Conservation (phyloP, 2,113 vertebrate genomes). For the Semnornis frantzii region DNA sequence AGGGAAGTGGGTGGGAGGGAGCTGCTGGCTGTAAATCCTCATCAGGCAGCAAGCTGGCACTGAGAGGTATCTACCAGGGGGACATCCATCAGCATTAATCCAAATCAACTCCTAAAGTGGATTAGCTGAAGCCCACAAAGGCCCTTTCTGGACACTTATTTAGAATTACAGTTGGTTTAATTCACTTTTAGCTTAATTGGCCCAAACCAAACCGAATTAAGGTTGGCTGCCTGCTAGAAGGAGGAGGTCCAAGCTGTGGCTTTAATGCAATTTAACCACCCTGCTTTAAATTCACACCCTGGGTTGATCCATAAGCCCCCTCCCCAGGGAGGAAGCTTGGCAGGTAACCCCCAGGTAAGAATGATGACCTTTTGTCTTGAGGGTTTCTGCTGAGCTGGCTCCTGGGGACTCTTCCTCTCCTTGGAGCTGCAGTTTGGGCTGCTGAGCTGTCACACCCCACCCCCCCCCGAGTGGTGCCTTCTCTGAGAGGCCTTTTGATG, state of each 20-base stretch:
- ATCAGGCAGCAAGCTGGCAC: accelerated
- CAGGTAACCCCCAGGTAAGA: not conserved
- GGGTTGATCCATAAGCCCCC: not conserved
- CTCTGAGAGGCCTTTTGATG: not conserved
- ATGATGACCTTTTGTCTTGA: not conserved
- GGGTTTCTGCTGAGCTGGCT: not conserved
- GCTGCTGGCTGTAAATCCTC: not conserved
- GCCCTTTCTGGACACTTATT: not conserved
- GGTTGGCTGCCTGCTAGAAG: not conserved
- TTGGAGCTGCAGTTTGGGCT: not conserved
- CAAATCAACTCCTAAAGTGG: not conserved
- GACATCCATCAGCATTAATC: not conserved
- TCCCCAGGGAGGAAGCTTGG: not conserved
- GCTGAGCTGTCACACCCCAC: not conserved
- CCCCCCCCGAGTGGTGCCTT: not conserved
- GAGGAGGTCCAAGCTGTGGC: not conserved
- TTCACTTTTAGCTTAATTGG: not conserved
- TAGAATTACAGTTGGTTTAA: not conserved
- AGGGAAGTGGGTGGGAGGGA: not conserved
- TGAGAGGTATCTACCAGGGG: not conserved
- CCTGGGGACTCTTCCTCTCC: not conserved
- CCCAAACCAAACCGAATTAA: not conserved
- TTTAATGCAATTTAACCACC: not conserved
- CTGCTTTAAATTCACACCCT: not conserved
- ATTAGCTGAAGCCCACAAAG: not conserved